phyloP scores from a whole-genome alignment of 1,140 invertebrate genomes.

The Batillaria attramentaria region DNA sequence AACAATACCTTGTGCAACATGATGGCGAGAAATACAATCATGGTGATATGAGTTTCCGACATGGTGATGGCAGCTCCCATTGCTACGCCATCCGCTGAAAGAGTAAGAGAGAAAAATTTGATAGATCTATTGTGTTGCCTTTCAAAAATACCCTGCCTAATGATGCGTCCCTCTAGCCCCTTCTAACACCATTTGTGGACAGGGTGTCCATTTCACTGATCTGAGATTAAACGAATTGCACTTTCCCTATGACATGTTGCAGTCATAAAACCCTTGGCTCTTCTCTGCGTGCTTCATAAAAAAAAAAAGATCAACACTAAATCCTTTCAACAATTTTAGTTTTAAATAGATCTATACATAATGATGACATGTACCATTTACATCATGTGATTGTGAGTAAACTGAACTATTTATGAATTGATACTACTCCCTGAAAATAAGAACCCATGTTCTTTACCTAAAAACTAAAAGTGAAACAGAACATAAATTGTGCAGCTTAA shows the following conservation, averaged over 20 bases:
- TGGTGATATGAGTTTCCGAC: conserved; percentile 94
- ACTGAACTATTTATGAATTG: neutral
- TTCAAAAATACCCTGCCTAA: neutral
- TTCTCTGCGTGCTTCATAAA: neutral
- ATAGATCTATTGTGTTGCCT: neutral
- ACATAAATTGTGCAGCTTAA: neutral
- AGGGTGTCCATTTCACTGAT: too few species aligned
- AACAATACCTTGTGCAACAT: conserved; percentile 94
- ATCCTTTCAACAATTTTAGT: neutral
- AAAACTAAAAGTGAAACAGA: neutral
- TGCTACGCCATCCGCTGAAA: conserved; percentile 93
- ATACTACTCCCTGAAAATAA: neutral
- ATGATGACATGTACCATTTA: neutral
- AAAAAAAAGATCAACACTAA: neutral
- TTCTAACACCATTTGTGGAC: too few species aligned
- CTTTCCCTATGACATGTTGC: neutral
- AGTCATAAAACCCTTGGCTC: neutral
- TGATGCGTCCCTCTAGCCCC: too few species aligned
- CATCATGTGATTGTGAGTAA: neutral
- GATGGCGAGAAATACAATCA: conserved; percentile 97
- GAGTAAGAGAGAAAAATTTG: neutral
- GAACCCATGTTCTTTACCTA: neutral
- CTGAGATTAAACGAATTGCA: neutral
- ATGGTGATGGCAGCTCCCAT: conserved; percentile 96
- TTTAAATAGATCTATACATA: neutral